A percentile compares a stretch with the other conserved stretches of the same genome.
Evolutionary conservation across 2,888 invertebrate genomes (phyloP).

Genomic region (Slavum lentiscoides): DNA sequence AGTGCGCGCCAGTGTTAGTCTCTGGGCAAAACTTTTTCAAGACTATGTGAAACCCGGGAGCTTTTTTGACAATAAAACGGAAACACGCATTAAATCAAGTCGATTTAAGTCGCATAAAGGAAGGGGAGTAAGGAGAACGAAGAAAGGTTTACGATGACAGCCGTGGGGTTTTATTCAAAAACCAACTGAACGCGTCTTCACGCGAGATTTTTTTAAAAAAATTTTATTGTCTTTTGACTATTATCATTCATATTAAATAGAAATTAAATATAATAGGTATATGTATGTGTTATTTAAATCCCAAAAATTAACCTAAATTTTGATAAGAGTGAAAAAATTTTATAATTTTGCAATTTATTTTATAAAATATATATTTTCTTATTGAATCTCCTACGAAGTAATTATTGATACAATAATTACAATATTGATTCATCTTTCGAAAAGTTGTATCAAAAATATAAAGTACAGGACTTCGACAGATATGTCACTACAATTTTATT

Average conservation of each 20-base stretch:
- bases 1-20: background rate
- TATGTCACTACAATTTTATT: no score
- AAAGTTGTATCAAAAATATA: no score
- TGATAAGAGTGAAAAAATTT: no score
- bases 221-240: background rate
- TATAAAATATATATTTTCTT: no score
- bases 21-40: slow-evolving; percentile 32
- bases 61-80: slow-evolving; percentile 46
- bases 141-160: slow-evolving; percentile 44
- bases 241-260: slow-evolving; percentile 20
- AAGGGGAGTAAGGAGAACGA: background rate
- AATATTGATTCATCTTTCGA: no score
- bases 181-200: slow-evolving; percentile 13
- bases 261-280: background rate
- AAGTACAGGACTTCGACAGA: no score
- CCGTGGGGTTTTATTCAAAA: slow-evolving; percentile 13
- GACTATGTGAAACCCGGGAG: slow-evolving; percentile 25
- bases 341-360: no score
- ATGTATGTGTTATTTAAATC: no score
- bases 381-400: no score
- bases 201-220: background rate
- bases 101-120: slow-evolving; percentile 47
- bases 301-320: no score
- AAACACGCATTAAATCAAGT: slow-evolving; percentile 48
- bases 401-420: no score